Percentiles rank a stretch among this genome's conserved stretches.
phyloP scores from a whole-genome alignment of 1,140 invertebrate genomes.

The Bathynomus jamesi region DNA sequence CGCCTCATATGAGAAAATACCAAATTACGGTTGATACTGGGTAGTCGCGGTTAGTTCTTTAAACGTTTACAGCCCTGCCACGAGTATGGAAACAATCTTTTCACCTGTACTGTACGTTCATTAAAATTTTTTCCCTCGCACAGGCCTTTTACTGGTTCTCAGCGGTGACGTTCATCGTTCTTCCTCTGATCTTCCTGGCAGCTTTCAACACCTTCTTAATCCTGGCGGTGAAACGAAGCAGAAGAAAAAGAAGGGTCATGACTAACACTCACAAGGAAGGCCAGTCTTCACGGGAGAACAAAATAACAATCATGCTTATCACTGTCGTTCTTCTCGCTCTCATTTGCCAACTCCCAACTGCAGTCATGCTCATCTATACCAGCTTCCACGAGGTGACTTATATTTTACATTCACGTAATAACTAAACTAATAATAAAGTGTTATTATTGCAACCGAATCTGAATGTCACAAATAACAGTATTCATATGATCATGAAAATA shows the following conservation, averaged over 20 bases:
- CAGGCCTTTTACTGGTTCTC: conserved; percentile 58
- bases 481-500: no score
- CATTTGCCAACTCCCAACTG: conserved; percentile 61
- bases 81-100: no score
- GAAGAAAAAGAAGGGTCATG: not conserved
- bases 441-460: no score
- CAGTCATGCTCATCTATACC: conserved; percentile 49
- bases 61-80: no score
- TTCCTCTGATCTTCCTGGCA: conserved; percentile 57
- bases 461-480: no score
- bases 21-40: no score
- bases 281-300: conserved; percentile 54
- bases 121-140: no score
- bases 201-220: conserved; percentile 66
- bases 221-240: conserved; percentile 52
- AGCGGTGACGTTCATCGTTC: conserved; percentile 54
- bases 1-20: no score
- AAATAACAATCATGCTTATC: conserved; percentile 67
- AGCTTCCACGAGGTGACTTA: conserved; percentile 44
- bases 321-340: conserved; percentile 65
- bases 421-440: no score
- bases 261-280: conserved; percentile 15
- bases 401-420: no score
- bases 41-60: no score
- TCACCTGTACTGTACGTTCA: no score